A percentile compares a stretch with the other conserved stretches of the same genome.
phyloP scores from a whole-genome alignment of 1,140 invertebrate genomes.

The Calliopsis andreniformis region DNA sequence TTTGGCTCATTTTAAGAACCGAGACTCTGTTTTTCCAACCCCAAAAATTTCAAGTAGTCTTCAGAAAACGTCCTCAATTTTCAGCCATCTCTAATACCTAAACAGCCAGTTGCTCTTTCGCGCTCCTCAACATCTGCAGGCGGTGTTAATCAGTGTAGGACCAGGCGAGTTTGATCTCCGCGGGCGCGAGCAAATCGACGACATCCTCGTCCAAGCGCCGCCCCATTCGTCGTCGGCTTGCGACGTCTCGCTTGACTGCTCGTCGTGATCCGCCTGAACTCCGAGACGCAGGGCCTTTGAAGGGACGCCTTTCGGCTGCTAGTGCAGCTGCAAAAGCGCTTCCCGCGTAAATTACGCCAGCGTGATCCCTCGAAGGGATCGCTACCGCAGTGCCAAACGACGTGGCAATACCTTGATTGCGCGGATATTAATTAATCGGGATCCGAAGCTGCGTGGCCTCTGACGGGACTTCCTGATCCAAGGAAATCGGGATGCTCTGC shows the following conservation, averaged over 20 bases:
- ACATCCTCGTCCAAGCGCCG: constrained; percentile 22
- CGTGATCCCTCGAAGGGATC: constrained; percentile 45
- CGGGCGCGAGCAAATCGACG: neutral
- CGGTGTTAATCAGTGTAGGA: neutral
- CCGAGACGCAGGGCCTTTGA: neutral
- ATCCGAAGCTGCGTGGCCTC: constrained; percentile 26
- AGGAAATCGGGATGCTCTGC: constrained; percentile 19
- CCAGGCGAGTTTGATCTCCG: constrained; percentile 25
- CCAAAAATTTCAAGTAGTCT: too few species aligned
- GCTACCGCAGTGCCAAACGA: constrained; percentile 17
- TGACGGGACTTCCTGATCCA: neutral
- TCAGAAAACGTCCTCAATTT: neutral
- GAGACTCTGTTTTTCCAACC: too few species aligned
- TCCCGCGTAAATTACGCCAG: constrained; percentile 39
- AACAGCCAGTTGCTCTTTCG: neutral
- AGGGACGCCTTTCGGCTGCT: neutral
- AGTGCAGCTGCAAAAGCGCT: constrained; percentile 18
- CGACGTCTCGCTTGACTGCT: constrained; percentile 15
- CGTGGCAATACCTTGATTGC: constrained; percentile 55
- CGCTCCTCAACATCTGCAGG: neutral
- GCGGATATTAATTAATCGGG: constrained; percentile 53
- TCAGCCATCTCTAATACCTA: neutral
- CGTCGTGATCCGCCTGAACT: neutral
- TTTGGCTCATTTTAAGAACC: too few species aligned
- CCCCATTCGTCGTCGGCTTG: neutral